These are phyloP conservation scores for Heterodera filipjevi DNA, from an alignment of 2,888 invertebrate species.

Conservation along the genomic window DNA sequence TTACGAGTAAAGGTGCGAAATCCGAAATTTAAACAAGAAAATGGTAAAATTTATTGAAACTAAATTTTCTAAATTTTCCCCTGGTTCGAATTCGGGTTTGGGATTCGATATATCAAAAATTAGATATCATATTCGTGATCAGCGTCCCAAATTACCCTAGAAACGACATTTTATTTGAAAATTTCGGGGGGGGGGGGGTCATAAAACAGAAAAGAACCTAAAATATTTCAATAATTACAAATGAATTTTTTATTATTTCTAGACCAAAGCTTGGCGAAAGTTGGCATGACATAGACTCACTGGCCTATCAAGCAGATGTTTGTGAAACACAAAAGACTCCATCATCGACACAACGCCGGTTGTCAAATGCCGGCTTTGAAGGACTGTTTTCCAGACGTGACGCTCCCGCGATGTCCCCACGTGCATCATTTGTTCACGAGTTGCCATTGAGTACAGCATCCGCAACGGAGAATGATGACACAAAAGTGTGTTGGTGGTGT, in stretches of 20 bases:
- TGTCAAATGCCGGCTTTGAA: conserved; percentile 4
- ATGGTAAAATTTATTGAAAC: too few species aligned
- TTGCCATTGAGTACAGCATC: neutral
- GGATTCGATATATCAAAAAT: neutral
- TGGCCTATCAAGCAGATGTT: conserved; percentile 34
- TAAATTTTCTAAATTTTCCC: too few species aligned
- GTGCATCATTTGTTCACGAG: conserved; percentile 15
- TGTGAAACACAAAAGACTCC: neutral
- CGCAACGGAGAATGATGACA: neutral
- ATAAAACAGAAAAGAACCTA: too few species aligned
- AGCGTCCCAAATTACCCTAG: too few species aligned
- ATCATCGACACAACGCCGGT: neutral
- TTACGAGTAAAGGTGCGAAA: too few species aligned
- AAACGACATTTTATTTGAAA: too few species aligned
- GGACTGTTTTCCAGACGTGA: conserved; percentile 27
- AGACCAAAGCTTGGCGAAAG: conserved; percentile 1
- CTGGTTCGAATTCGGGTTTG: too few species aligned
- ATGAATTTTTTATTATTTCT: neutral
- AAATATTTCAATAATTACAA: neutral
- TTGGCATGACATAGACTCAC: conserved; percentile 26
- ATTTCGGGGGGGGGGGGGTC: too few species aligned
- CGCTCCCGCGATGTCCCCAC: conserved; percentile 31
- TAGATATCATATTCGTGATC: too few species aligned
- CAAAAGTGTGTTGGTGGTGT: neutral
- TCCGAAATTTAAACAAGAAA: too few species aligned